These are phyloP conservation scores for Oreohelix idahoensis DNA, from an alignment of 1,140 invertebrate species.

Conservation along the genomic window DNA sequence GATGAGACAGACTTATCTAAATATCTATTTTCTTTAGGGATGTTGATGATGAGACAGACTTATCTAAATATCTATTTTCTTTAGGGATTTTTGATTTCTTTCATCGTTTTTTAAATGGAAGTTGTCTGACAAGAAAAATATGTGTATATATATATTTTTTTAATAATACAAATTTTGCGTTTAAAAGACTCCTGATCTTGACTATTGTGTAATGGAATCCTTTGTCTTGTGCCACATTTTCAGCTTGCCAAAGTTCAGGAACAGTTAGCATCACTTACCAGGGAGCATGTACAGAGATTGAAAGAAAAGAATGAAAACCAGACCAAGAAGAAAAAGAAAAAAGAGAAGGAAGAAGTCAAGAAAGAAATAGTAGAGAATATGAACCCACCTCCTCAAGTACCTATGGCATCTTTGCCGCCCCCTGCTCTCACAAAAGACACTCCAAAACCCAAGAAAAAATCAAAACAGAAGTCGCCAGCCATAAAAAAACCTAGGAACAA, in stretches of 20 bases:
- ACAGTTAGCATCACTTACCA: constrained; percentile 69
- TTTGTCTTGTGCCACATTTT: constrained; percentile 29
- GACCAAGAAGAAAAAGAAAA: constrained; percentile 70
- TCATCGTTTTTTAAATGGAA: too few species aligned
- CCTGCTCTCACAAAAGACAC: constrained; percentile 60
- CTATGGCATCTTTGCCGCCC: constrained; percentile 57
- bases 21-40: too few species aligned
- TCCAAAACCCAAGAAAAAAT: constrained; percentile 67
- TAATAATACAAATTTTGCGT: too few species aligned
- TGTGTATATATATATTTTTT: too few species aligned
- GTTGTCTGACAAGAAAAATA: too few species aligned
- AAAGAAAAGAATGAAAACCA: constrained; percentile 80
- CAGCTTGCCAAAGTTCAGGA: constrained; percentile 70
- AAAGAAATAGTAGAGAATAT: constrained; percentile 59
- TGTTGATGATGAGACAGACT: too few species aligned
- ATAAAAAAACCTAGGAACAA: constrained; percentile 57
- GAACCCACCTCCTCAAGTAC: constrained; percentile 51
- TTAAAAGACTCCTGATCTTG: too few species aligned
- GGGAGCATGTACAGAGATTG: constrained; percentile 68
- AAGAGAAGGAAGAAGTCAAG: constrained; percentile 60
- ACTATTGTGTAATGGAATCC: neutral
- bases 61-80: too few species aligned
- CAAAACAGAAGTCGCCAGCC: constrained; percentile 58
- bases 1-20: too few species aligned
- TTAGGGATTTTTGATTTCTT: too few species aligned